phyloP scores from a whole-genome alignment of 2,113 vertebrate genomes.

The Gymnogyps californianus region DNA sequence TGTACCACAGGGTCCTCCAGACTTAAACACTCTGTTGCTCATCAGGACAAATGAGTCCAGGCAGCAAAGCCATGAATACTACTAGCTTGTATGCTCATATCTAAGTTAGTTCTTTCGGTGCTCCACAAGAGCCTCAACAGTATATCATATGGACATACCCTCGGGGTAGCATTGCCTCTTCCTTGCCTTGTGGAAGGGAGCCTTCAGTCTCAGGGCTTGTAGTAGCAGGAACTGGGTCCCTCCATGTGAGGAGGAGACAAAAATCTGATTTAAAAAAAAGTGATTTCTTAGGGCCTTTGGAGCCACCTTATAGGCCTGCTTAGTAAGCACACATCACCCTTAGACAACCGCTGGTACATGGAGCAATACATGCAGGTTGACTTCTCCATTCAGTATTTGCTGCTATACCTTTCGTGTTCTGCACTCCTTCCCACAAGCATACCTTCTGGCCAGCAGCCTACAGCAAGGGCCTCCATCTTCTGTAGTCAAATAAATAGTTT shows the following conservation, averaged over 20 bases:
- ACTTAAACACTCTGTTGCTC: neutral
- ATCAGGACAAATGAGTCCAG: neutral
- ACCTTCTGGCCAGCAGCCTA: neutral
- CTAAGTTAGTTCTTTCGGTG: neutral
- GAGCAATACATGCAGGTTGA: neutral
- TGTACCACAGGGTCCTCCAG: neutral
- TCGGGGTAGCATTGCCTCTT: neutral
- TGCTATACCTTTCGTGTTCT: neutral
- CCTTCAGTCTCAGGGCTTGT: neutral
- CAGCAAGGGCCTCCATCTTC: neutral
- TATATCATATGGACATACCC: neutral
- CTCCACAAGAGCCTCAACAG: neutral
- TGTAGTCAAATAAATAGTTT: neutral
- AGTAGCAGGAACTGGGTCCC: neutral
- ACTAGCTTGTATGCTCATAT: neutral
- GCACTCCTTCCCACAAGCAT: neutral
- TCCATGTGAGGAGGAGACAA: neutral
- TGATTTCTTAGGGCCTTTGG: neutral
- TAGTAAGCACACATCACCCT: neutral
- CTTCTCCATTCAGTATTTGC: neutral
- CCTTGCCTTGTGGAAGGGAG: neutral
- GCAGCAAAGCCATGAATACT: neutral
- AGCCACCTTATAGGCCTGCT: neutral
- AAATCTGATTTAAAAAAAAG: neutral
- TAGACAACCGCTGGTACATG: rapidly evolving